phyloP scores from a whole-genome alignment of 2,888 invertebrate species.

The Synanthedon tipuliformis region DNA sequence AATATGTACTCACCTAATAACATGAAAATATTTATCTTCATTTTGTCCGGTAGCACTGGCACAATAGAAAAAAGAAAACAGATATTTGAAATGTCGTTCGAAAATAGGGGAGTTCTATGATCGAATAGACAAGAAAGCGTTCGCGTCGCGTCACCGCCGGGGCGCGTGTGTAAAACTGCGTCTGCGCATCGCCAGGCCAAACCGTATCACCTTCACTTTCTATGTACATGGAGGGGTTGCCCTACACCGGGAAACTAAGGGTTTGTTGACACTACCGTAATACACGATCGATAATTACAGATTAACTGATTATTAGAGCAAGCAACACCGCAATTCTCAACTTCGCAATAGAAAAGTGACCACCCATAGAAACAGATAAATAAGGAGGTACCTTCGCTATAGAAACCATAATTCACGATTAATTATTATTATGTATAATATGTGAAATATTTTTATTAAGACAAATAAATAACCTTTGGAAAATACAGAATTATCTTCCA shows the following conservation, averaged over 20 bases:
- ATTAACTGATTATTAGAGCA: background rate
- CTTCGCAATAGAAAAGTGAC: no score
- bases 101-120: conserved; percentile 1
- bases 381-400: no score
- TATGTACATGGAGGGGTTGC: conserved; percentile 48
- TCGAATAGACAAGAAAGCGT: conserved; percentile 32
- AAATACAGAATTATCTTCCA: no score
- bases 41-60: conserved; percentile 38
- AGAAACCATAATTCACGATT: no score
- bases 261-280: conserved; percentile 38
- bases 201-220: conserved; percentile 59
- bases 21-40: conserved; percentile 46
- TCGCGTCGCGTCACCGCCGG: conserved; percentile 46
- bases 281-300: conserved; percentile 3
- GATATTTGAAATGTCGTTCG: background rate
- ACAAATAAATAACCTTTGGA: no score
- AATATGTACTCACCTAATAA: conserved; percentile 43
- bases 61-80: conserved; percentile 25
- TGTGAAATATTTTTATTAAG: no score
- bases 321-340: no score
- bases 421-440: no score
- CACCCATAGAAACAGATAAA: no score
- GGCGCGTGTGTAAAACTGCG: conserved; percentile 43
- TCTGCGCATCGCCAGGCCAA: conserved; percentile 24
- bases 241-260: conserved; percentile 39